Conservation (phyloP, 1,140 invertebrate species). For the Sinonovacula constricta region DNA sequence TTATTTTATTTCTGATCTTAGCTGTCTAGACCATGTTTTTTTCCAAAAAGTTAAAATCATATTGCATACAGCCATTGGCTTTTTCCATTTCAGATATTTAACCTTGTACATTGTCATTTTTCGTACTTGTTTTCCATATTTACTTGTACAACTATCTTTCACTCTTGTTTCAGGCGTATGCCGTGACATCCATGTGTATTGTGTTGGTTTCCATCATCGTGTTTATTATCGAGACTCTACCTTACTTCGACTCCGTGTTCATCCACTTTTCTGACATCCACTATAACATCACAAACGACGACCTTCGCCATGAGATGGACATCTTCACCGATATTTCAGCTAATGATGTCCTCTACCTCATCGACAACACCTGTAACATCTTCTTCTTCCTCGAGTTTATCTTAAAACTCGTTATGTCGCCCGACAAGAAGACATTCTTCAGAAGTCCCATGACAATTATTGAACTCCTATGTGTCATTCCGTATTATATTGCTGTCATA, state of each 20-base stretch:
- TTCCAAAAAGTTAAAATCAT: too few species aligned
- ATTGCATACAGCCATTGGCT: too few species aligned
- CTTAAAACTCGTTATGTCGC: constrained; percentile 70
- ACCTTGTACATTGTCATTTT: too few species aligned
- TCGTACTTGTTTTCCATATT: too few species aligned
- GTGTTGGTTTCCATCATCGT: constrained; percentile 58
- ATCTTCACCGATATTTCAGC: constrained; percentile 45
- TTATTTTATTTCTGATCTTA: too few species aligned
- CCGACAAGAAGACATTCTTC: constrained; percentile 76
- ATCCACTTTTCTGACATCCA: constrained; percentile 19
- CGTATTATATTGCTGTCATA: constrained; percentile 64
- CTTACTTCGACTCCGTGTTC: constrained; percentile 36
- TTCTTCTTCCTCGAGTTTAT: constrained; percentile 59
- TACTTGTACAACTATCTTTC: too few species aligned
- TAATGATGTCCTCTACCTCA: constrained; percentile 44
- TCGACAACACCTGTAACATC: constrained; percentile 54
- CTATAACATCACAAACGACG: constrained; percentile 27
- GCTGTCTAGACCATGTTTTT: too few species aligned
- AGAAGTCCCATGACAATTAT: constrained; percentile 54
- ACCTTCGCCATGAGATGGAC: constrained; percentile 49
- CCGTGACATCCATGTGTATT: constrained; percentile 49
- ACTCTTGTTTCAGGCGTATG: constrained; percentile 56
- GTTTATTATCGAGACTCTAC: constrained; percentile 60
- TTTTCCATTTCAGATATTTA: too few species aligned
- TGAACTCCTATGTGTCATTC: constrained; percentile 64